These are phyloP conservation scores for Contarinia nasturtii DNA, from an alignment of 1,140 invertebrate genomes.

Conservation along the genomic window DNA sequence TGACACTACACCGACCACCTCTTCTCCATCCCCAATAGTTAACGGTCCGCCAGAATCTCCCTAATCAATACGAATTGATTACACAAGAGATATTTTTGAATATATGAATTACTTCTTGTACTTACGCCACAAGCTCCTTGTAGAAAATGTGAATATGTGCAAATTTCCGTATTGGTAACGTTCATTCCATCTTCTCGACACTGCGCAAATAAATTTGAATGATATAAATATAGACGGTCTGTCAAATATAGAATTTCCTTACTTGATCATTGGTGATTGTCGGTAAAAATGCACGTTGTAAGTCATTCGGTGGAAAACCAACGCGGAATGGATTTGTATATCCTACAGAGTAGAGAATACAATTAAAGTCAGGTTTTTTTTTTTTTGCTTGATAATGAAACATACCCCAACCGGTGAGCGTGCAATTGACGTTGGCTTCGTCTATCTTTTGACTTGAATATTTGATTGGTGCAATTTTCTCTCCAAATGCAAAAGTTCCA, in stretches of 20 bases:
- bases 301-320: neutral
- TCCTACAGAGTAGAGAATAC: too few species aligned
- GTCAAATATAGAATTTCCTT: too few species aligned
- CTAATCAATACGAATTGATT: too few species aligned
- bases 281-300: neutral
- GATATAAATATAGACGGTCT: too few species aligned
- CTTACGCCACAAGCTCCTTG: slow-evolving; percentile 2
- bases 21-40: slow-evolving; percentile 10
- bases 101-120: too few species aligned
- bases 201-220: too few species aligned
- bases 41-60: slow-evolving; percentile 58
- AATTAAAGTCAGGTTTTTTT: too few species aligned
- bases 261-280: slow-evolving; percentile 2
- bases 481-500: neutral
- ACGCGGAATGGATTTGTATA: neutral
- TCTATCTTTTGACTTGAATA: neutral
- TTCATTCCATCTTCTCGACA: neutral
- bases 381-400: too few species aligned
- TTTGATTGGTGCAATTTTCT: slow-evolving; percentile 1
- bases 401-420: neutral
- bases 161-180: slow-evolving; percentile 1
- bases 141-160: neutral
- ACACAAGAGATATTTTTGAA: too few species aligned
- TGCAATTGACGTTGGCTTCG: neutral
- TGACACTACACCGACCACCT: slow-evolving; percentile 44